Evolutionary conservation across 2,888 invertebrate genomes (phyloP).

Genomic region (Tenthredo mesomela): DNA sequence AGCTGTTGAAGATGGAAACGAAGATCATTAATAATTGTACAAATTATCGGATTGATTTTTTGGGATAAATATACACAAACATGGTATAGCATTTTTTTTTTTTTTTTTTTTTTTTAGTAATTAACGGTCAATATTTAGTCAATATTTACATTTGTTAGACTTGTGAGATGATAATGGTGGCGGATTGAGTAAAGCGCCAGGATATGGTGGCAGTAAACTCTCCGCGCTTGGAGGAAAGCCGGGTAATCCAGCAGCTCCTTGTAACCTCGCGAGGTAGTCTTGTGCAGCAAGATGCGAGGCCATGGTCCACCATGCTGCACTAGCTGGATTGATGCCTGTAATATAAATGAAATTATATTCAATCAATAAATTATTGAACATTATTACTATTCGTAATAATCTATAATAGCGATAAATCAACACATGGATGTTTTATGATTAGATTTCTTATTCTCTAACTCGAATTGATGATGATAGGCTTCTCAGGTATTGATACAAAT

Average conservation of each 20-base stretch:
- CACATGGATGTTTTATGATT: not conserved
- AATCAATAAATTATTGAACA: not conserved
- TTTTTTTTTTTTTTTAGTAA: not conserved
- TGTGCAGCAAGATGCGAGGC: conserved; percentile 93
- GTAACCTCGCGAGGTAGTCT: conserved; percentile 91
- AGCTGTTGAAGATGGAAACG: conserved; percentile 64
- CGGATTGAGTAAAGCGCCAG: conserved; percentile 81
- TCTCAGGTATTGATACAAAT: not conserved
- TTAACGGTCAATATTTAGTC: not conserved
- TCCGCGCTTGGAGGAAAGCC: conserved; percentile 84
- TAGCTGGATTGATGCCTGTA: conserved; percentile 80
- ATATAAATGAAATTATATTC: conserved; percentile 52
- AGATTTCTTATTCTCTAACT: not conserved
- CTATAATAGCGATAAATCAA: not conserved
- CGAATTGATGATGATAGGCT: not conserved
- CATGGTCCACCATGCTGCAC: conserved; percentile 94
- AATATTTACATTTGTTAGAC: conserved; percentile 75
- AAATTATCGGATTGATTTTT: not conserved
- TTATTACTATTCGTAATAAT: not conserved
- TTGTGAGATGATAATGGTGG: conserved; percentile 78
- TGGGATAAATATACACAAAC: not conserved
- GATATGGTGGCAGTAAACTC: conserved; percentile 79
- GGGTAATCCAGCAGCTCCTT: conserved; percentile 86
- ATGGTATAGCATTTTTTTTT: not conserved
- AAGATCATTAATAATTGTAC: conserved; percentile 34